Percentiles rank a stretch among this genome's conserved stretches.
These are phyloP conservation scores for Exephanes ischioxanthus DNA, from an alignment of 2,888 invertebrate species.

Conservation along the genomic window DNA sequence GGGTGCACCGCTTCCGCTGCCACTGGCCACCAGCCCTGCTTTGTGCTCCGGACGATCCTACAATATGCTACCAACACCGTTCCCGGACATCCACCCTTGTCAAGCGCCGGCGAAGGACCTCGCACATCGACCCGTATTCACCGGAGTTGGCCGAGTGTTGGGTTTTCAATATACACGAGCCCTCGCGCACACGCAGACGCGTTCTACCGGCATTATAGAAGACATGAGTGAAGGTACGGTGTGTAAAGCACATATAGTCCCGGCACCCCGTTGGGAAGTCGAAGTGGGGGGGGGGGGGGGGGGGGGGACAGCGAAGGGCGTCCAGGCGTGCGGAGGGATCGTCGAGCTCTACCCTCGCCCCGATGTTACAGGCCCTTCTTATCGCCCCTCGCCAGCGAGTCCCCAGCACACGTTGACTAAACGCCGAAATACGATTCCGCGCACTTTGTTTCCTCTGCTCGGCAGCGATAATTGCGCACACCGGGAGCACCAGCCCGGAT, in stretches of 20 bases:
- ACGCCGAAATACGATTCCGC: constrained; percentile 81
- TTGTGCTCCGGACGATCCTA: constrained; percentile 72
- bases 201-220: neutral
- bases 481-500: constrained; percentile 68
- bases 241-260: neutral
- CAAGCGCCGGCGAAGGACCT: constrained; percentile 46
- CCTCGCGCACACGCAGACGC: constrained; percentile 7
- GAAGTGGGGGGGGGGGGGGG: neutral
- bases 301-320: constrained; percentile 19
- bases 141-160: constrained; percentile 21
- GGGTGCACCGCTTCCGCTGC: constrained; percentile 70
- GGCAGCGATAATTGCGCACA: constrained; percentile 79
- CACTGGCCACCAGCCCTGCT: constrained; percentile 52
- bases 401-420: constrained; percentile 77
- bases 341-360: constrained; percentile 35
- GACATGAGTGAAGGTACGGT: constrained; percentile 23
- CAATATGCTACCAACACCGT: constrained; percentile 75
- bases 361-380: constrained; percentile 55
- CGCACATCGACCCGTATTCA: constrained; percentile 36
- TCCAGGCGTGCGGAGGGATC: constrained; percentile 46
- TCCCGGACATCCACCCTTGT: constrained; percentile 54
- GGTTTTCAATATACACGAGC: constrained; percentile 33
- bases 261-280: constrained; percentile 32
- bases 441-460: constrained; percentile 78
- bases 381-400: constrained; percentile 55